Base-by-base conservation (phyloP, 2,113 vertebrate genomes). In the Eurypyga helias region DNA sequence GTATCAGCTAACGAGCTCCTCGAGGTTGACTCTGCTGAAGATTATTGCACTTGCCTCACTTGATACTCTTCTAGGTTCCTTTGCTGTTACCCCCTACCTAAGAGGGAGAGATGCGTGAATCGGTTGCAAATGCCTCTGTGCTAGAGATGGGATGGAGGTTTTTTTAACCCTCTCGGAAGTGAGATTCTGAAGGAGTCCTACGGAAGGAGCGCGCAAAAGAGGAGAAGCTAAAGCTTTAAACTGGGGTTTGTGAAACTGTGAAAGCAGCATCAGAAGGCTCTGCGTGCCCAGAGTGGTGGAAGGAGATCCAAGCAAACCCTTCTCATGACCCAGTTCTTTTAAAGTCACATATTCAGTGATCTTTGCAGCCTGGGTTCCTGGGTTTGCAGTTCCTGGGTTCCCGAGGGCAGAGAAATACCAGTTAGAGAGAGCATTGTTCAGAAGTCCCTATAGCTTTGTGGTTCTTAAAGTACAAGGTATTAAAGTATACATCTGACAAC, bases 1-100 rank as follows among this genome's bases (percentile, higher is more conserved):
- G 98, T 98, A 97, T 73, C 78, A 78, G 77, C 87, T 94, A 67
- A 90, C 87, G 65, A 87, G 43, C 48, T 82, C 57, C 34, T 83
- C 72, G 60, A 61, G 36, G 80, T 70, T 62, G 34, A 46, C 45
- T 85, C 46, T 78, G 43, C 33, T 25, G 76, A 61, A 89, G 26
- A 45, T 86, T 83, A 60, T 77, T 90, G 66, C 46, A 31, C 71
- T 92, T 87, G 64, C 41, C 81, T 88, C 31, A 29, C 69, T 71
- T 45, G 75, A 6, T 71, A 14, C 13, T 82, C 72, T 87, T 48
- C 54, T 45, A 66, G 57, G 26, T 24, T 62, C 11, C 26, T 80
- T 78, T 82, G 28, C 66, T 76, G 67, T 61, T 94, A 57, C 11
- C 28, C 54, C 29, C 71, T 76, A 26, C 17, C 43, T 80, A 34